phyloP scores from a whole-genome alignment of 2,797 vertebrate species.

The Ctenopoma kingsleyae region DNA sequence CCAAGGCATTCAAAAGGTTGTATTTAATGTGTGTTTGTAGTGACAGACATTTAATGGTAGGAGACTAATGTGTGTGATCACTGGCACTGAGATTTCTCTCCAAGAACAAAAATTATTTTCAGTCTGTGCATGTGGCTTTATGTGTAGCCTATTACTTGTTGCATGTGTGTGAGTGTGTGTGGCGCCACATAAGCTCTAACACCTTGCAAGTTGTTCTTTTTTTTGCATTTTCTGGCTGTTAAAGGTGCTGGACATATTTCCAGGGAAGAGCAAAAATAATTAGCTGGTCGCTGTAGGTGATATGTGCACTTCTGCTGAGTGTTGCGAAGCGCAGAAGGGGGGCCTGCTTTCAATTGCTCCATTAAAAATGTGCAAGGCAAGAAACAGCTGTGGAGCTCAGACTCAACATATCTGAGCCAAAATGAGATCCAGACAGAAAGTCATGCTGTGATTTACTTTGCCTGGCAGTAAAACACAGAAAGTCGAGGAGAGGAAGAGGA shows the following conservation, averaged over 20 bases:
- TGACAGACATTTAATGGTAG: slow-evolving; percentile 1
- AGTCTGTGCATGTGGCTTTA: slow-evolving; percentile 1
- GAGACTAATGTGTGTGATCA: not conserved
- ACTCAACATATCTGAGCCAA: slow-evolving; percentile 62
- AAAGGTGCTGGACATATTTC: slow-evolving; percentile 31
- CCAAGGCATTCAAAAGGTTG: not conserved
- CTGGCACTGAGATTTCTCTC: slow-evolving; percentile 2
- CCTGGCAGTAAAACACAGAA: slow-evolving; percentile 77
- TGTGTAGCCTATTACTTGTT: not conserved
- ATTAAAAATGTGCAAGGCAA: slow-evolving; percentile 49
- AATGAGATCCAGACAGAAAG: slow-evolving; percentile 77
- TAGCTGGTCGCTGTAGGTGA: slow-evolving; percentile 26
- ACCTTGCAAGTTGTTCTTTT: slow-evolving; percentile 2
- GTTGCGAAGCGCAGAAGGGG: slow-evolving; percentile 11
- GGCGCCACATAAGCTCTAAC: slow-evolving; percentile 17
- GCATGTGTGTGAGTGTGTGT: not conserved
- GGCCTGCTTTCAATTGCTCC: slow-evolving; percentile 60
- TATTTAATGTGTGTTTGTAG: slow-evolving; percentile 23
- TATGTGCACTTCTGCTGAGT: slow-evolving; percentile 30
- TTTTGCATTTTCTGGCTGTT: slow-evolving; percentile 22
- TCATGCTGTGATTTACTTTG: slow-evolving; percentile 81
- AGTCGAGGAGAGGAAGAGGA: slow-evolving; percentile 44
- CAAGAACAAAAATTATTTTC: not conserved
- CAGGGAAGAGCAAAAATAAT: slow-evolving; percentile 34
- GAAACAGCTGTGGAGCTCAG: slow-evolving; percentile 71